Conservation (phyloP, 2,797 vertebrate species). For the Cyprinella venusta region DNA sequence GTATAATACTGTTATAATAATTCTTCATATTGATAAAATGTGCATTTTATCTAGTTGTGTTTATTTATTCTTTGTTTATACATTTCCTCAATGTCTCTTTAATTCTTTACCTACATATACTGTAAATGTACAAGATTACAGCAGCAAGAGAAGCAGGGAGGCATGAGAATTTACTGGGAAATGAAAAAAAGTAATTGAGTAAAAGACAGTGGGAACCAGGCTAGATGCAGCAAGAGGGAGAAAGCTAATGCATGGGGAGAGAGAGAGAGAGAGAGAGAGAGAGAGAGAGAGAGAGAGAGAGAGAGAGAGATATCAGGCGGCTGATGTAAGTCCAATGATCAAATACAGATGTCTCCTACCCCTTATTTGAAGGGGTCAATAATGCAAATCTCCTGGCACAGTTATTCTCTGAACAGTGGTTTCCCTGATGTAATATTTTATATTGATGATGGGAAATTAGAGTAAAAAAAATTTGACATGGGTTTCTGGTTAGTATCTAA, state of each 20-base stretch:
- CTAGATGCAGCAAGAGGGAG: conserved; percentile 9
- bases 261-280: background rate
- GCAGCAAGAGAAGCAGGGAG: background rate
- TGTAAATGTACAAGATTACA: background rate
- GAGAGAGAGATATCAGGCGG: conserved; percentile 14
- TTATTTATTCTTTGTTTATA: background rate
- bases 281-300: background rate
- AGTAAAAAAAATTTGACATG: conserved; percentile 7
- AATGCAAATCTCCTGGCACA: conserved; percentile 60
- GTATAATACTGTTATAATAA: background rate
- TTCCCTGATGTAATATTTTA: conserved; percentile 46
- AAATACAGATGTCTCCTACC: conserved; percentile 72
- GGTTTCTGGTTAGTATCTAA: conserved; percentile 25
- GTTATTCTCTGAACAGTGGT: conserved; percentile 25
- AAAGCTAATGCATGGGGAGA: conserved; percentile 13
- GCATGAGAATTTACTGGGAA: conserved; percentile 1
- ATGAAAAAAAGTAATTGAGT: background rate
- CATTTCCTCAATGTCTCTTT: background rate
- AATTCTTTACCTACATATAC: background rate
- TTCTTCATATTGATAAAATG: background rate
- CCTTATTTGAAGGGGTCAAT: conserved; percentile 62
- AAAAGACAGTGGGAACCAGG: conserved; percentile 34
- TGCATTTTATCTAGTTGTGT: background rate
- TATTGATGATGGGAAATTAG: conserved; percentile 43
- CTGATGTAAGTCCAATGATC: conserved; percentile 65